Percentiles rank a stretch among this genome's conserved stretches.
phyloP scores from a whole-genome alignment of 2,888 invertebrate genomes.

The Meiosimyza platycephala region DNA sequence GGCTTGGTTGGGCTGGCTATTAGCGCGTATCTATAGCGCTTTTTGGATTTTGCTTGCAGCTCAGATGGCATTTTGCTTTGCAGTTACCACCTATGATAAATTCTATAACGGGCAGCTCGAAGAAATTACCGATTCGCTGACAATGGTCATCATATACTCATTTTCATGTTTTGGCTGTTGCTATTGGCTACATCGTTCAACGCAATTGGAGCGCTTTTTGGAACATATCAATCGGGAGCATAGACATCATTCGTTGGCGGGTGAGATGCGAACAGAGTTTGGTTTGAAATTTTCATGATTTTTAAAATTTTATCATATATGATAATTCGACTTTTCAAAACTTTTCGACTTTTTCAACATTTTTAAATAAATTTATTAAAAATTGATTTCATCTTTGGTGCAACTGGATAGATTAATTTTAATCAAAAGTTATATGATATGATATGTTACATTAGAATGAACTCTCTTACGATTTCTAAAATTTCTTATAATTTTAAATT shows the following conservation, averaged over 20 bases:
- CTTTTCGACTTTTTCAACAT: too few relatives aligned
- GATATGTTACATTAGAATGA: too few relatives aligned
- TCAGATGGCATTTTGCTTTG: slow-evolving; percentile 54
- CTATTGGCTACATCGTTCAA: slow-evolving; percentile 54
- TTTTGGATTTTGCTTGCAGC: slow-evolving; percentile 46
- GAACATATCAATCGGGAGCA: slow-evolving; percentile 51
- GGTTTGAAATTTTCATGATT: too few relatives aligned
- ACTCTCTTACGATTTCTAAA: too few relatives aligned
- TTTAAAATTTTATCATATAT: too few relatives aligned
- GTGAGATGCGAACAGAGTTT: slow-evolving; percentile 33
- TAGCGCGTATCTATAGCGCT: slow-evolving; percentile 41
- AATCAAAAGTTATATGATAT: too few relatives aligned
- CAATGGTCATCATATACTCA: slow-evolving; percentile 57
- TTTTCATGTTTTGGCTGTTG: slow-evolving; percentile 53
- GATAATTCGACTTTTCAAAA: too few relatives aligned
- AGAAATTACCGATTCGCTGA: slow-evolving; percentile 58
- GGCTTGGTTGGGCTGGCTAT: slow-evolving; percentile 3
- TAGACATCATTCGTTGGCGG: slow-evolving; percentile 60
- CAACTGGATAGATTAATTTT: too few relatives aligned
- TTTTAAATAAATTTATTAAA: too few relatives aligned
- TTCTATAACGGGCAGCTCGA: slow-evolving; percentile 53
- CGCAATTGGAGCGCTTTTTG: slow-evolving; percentile 47
- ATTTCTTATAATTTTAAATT: too few relatives aligned
- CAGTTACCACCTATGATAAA: slow-evolving; percentile 53
- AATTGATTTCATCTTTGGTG: too few relatives aligned